Percentiles rank a stretch among this genome's conserved stretches.
Evolutionary conservation across 1,140 invertebrate species (phyloP).

Genomic region (Aleiodes sp.): DNA sequence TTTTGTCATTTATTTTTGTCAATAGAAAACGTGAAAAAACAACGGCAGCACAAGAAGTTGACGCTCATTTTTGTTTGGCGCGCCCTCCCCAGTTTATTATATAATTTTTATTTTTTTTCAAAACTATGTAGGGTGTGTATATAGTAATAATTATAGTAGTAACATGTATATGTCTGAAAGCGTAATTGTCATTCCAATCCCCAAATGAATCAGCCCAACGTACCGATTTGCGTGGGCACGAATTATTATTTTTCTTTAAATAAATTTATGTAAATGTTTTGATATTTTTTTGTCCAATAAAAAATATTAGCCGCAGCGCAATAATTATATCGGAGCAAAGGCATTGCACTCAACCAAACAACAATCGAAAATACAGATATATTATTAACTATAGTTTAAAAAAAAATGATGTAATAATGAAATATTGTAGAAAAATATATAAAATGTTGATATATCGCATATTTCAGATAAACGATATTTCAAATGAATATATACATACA

Average conservation of each 20-base stretch:
- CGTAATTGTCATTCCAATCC: not conserved
- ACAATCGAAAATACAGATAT: conserved; percentile 45
- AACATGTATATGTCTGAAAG: conserved; percentile 28
- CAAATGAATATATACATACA: conserved; percentile 31
- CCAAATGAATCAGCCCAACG: not conserved
- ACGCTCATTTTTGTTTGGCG: conserved; percentile 93
- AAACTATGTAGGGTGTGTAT: conserved; percentile 14
- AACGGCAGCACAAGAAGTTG: conserved; percentile 84
- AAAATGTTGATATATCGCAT: conserved; percentile 33
- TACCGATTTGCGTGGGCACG: not conserved
- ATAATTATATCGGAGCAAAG: conserved; percentile 45
- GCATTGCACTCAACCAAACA: conserved; percentile 52
- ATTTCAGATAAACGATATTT: conserved; percentile 39
- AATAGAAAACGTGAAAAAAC: conserved; percentile 28
- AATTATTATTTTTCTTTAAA: too few relatives aligned
- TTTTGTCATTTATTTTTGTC: conserved; percentile 23
- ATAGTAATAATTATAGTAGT: conserved; percentile 21
- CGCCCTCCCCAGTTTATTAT: conserved; percentile 42
- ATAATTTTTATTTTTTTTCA: conserved; percentile 16
- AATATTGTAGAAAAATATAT: conserved; percentile 40
- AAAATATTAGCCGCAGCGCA: conserved; percentile 40
- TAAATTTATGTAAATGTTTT: not conserved
- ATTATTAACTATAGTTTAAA: conserved; percentile 48
- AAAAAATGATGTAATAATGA: conserved; percentile 40
- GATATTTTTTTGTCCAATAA: not conserved